Evolutionary conservation across 2,888 invertebrate species (phyloP).

Genomic region (Calameuta filiformis): DNA sequence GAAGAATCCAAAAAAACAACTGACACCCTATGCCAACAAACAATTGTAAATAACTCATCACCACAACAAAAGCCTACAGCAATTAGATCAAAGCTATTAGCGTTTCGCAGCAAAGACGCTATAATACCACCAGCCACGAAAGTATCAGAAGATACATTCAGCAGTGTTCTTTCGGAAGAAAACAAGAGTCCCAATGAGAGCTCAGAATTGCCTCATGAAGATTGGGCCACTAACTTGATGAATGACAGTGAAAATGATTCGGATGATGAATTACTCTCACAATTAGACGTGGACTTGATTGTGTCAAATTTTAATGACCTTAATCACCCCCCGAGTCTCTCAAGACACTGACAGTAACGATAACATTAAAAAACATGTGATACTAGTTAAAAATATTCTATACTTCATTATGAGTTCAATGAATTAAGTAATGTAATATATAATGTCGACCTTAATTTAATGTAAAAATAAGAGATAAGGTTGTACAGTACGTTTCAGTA

Average conservation of each 20-base stretch:
- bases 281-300: slow-evolving; percentile 50
- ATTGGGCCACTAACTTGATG: neutral
- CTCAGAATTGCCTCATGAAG: neutral
- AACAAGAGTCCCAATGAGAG: slow-evolving; percentile 4
- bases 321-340: neutral
- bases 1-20: neutral
- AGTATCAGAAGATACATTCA: neutral
- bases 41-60: neutral
- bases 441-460: too few species aligned
- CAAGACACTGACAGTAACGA: neutral
- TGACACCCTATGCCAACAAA: neutral
- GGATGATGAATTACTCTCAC: slow-evolving; percentile 55
- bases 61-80: neutral
- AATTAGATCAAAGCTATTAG: slow-evolving; percentile 11
- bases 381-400: neutral
- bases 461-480: neutral
- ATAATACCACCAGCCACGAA: slow-evolving; percentile 12
- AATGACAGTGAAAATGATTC: slow-evolving; percentile 34
- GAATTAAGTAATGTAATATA: neutral
- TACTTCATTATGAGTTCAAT: neutral
- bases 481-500: neutral
- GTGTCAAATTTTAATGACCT: slow-evolving; percentile 23
- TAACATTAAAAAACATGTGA: neutral
- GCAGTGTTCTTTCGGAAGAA: neutral
- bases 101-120: slow-evolving; percentile 26